Conservation (phyloP, 2,113 vertebrate genomes). For the Hippocampus zosterae region DNA sequence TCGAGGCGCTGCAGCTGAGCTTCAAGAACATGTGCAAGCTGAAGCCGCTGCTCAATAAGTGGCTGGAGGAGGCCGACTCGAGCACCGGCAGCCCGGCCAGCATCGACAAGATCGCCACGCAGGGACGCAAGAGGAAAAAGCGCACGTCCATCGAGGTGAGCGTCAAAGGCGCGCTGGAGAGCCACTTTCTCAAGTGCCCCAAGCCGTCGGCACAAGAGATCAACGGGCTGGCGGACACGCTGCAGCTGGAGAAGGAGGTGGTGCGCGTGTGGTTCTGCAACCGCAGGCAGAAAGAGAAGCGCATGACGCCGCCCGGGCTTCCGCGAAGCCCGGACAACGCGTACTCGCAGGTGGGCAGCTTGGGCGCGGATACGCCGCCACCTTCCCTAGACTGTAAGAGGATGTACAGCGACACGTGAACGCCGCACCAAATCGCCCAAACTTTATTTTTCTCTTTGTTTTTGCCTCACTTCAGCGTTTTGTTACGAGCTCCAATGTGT, state of each 20-base stretch:
- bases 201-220: slow-evolving; percentile 98
- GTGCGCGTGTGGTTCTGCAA: slow-evolving; percentile 98
- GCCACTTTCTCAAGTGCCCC: slow-evolving; percentile 93
- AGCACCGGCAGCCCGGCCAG: slow-evolving; percentile 86
- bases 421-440: neutral
- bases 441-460: neutral
- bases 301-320: slow-evolving; percentile 95
- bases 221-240: slow-evolving; percentile 82
- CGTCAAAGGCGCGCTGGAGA: slow-evolving; percentile 90
- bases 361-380: slow-evolving; percentile 92
- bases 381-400: slow-evolving; percentile 90
- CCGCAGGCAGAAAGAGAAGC: slow-evolving; percentile 95
- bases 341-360: slow-evolving; percentile 92
- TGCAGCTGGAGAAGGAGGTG: slow-evolving; percentile 92
- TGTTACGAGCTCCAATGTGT: neutral
- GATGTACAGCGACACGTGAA: slow-evolving; percentile 91
- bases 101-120: slow-evolving; percentile 91
- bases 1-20: slow-evolving; percentile 84
- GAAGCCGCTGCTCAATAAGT: slow-evolving; percentile 85
- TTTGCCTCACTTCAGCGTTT: neutral
- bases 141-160: slow-evolving; percentile 93
- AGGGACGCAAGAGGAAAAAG: slow-evolving; percentile 91
- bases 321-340: slow-evolving; percentile 92
- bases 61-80: slow-evolving; percentile 91
- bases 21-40: slow-evolving; percentile 89